Evolutionary conservation across 2,888 invertebrate genomes (phyloP), one percentile per base, ranked within the genome.

Genomic region (Stenotaenia linearis): DNA sequence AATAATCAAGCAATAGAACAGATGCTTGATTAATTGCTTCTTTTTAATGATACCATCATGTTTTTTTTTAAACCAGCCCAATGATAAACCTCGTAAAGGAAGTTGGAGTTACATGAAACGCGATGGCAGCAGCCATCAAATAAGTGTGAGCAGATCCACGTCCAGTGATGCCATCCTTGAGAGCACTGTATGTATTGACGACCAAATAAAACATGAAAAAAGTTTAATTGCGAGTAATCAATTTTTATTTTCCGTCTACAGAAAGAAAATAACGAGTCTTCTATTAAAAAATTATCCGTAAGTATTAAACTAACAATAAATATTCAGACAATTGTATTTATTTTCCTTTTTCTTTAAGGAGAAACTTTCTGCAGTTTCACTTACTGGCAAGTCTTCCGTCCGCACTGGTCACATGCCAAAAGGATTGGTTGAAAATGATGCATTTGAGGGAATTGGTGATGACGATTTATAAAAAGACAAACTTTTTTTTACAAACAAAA

Each of bases 381-480:
- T 81, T 32, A 77, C 77, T 12, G 77, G 77, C 37, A 82, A 81
- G 80, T 77, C 81, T 78, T 81, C 82, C 79, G 79, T 78, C 79
- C 80, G 81, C 10, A 45, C 80, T 9, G 45, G 81, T 21, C 80
- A 45, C 21, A 45, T 80, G 6, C 80, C 82, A 79, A 84, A 84
- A 80, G 83, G 83, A 56, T 82, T 94, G 81, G 84, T 86, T 30
- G 95, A 95, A 85, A 96, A 96, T 87, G 93, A 94, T 86, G 95
- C 96, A 25, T 98, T 97, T 86, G 95, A 96, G 86, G 95, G 94
- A 77, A 97, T 98, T 83, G 96, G 96, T 3, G 97, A 98, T 85
- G 97, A 97, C 84, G 97, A 97, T 84, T 85, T 89, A 82, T 89
- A 84, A 86, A 78, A 77, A 12, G 10, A 21, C 74, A 69, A 10